Evolutionary conservation across 2,888 invertebrate genomes (phyloP).

Genomic region (Tenthredo notha): DNA sequence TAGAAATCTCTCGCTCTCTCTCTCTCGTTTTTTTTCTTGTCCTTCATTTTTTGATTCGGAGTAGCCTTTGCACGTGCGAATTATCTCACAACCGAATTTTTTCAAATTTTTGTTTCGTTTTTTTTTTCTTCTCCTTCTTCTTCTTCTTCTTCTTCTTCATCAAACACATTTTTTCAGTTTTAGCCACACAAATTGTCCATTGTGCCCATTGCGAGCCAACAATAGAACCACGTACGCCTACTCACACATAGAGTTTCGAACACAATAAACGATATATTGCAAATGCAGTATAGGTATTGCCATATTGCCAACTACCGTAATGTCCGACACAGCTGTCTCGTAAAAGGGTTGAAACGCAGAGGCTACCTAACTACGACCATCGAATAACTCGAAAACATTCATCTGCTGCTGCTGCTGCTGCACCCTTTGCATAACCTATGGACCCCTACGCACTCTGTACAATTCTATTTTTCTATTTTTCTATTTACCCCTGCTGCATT

Average conservation of each 20-base stretch:
- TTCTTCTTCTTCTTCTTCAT: not conserved
- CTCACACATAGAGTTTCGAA: not conserved
- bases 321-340: slow-evolving; percentile 36
- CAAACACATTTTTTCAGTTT: not conserved
- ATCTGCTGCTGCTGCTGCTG: slow-evolving; percentile 11
- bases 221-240: not conserved
- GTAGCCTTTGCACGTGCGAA: slow-evolving; percentile 7
- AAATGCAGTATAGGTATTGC: slow-evolving; percentile 31
- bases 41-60: not conserved
- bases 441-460: slow-evolving; percentile 7
- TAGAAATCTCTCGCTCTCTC: not conserved
- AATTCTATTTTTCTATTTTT: not conserved
- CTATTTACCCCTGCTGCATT: not conserved
- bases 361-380: not conserved
- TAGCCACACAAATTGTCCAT: slow-evolving; percentile 14
- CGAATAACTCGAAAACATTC: slow-evolving; percentile 35
- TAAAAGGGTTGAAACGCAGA: slow-evolving; percentile 46
- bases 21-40: not conserved
- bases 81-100: slow-evolving; percentile 32
- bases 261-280: slow-evolving; percentile 51
- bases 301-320: not conserved
- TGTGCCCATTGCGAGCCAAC: slow-evolving; percentile 10
- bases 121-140: not conserved
- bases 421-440: slow-evolving; percentile 1
- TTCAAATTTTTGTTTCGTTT: not conserved